A percentile compares a stretch with the other conserved stretches of the same genome.
Conservation (phyloP, 2,113 vertebrate genomes). For the Pyxicephalus adspersus region DNA sequence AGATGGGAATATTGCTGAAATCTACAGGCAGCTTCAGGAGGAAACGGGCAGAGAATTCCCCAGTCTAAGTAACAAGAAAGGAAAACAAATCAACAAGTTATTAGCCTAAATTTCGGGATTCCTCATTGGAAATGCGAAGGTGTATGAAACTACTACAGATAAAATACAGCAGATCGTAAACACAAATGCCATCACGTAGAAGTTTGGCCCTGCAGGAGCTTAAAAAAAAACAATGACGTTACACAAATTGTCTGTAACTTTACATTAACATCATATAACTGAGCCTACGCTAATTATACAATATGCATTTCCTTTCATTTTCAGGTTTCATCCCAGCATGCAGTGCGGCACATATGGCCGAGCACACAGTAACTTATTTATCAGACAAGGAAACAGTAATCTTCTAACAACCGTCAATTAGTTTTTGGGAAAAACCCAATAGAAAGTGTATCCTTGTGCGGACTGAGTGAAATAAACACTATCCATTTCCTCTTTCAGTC, state of each 20-base stretch:
- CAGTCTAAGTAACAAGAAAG: slow-evolving; percentile 78
- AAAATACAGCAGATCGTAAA: too few species aligned
- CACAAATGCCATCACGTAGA: too few species aligned
- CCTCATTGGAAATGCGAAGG: too few species aligned
- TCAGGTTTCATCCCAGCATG: not conserved
- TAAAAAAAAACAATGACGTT: too few species aligned
- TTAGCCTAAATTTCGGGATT: too few species aligned
- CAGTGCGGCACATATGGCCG: not conserved
- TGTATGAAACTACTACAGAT: too few species aligned
- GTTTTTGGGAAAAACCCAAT: not conserved
- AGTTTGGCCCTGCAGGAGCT: too few species aligned
- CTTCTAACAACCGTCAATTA: not conserved
- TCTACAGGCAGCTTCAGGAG: slow-evolving; percentile 96
- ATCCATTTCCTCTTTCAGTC: not conserved
- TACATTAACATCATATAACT: too few species aligned
- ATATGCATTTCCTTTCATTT: too few species aligned
- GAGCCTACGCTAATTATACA: not conserved
- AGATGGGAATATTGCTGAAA: slow-evolving; percentile 97
- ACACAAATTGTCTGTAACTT: too few species aligned
- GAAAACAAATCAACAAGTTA: slow-evolving; percentile 22
- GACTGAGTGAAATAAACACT: too few species aligned
- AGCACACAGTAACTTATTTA: not conserved
- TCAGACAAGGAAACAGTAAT: not conserved
- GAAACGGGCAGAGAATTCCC: slow-evolving; percentile 96
- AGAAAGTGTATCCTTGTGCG: not conserved